Evolutionary conservation across 2,888 invertebrate species (phyloP).

Genomic region (Drosophila mimetica): DNA sequence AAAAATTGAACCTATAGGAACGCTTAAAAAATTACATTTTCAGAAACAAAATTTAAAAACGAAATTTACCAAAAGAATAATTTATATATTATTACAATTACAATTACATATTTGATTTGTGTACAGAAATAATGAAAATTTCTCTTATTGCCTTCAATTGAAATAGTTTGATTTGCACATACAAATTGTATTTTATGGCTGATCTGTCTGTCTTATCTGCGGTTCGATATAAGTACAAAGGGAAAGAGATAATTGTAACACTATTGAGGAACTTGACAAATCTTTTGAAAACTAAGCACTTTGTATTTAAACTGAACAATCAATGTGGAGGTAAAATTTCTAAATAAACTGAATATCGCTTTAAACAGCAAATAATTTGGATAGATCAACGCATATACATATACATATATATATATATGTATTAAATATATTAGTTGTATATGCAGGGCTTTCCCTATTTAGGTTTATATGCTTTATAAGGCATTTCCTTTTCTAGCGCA

Average conservation of each 20-base stretch:
- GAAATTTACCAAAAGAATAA: conserved; percentile 22
- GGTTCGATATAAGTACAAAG: conserved; percentile 28
- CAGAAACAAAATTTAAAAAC: conserved; percentile 17
- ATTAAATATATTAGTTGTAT: conserved; percentile 8
- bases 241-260: conserved; percentile 15
- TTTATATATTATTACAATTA: conserved; percentile 35
- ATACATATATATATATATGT: neutral
- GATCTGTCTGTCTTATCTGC: conserved; percentile 7
- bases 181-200: conserved; percentile 4
- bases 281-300: conserved; percentile 13
- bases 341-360: conserved; percentile 1
- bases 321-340: conserved; percentile 2
- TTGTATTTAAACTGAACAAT: conserved; percentile 3
- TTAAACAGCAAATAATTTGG: conserved; percentile 15
- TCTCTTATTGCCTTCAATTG: conserved; percentile 23
- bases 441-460: conserved; percentile 3
- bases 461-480: conserved; percentile 35
- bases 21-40: conserved; percentile 20
- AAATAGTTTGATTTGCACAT: conserved; percentile 32
- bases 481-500: conserved; percentile 31
- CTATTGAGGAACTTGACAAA: conserved; percentile 40
- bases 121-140: conserved; percentile 35
- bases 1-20: conserved; percentile 34
- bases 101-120: conserved; percentile 43
- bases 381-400: conserved; percentile 14